Evolutionary conservation across 1,140 invertebrate species (phyloP), one percentile per base, ranked within the genome.

Genomic region (Drosophila asahinai): DNA sequence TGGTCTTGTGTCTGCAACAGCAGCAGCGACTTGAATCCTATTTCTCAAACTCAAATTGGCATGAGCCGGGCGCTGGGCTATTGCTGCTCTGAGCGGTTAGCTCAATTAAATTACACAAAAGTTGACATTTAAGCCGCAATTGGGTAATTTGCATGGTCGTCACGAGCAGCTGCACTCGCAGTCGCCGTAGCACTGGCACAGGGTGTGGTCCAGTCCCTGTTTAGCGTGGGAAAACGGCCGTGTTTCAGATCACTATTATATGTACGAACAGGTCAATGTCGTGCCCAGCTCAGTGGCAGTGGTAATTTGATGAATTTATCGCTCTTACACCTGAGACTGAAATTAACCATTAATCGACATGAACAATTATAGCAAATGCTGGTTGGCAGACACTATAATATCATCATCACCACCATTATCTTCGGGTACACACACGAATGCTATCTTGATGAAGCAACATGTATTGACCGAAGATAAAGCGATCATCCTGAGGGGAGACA

Each of bases 121-220:
- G 71, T 71, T 74, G 55, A 74, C 68, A 74, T 74, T 74, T 61
- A 52, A 17, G 68, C 68, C 27, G 15, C 38, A 36, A 22, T 22
- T 17, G 43, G 38, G 30, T 43, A 73, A 73, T 74, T 74, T 61
- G 71, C 71, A 61, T 74, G 54, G 68, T 73, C 71, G 67, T 72
- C 68, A 61, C 55, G 67, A 73, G 27, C 47, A 52, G 71, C 55
- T 74, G 71, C 68, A 73, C 38, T 61, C 55, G 17, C 5, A 19
- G 17, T 36, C 2, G 30, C 55, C 25, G 17, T 36, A 1, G 30
- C 55, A 36, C 15, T 67, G 49, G 48, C 12, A 1, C 25, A 36
- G 67, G 70, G 70, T 73, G 70, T 73, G 70, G 70, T 72, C 47
- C 54, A 49, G 45, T n/a, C 27, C 19, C 12, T 30, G 17, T 19